These are phyloP conservation scores for Stichodactyla helianthus DNA, from an alignment of 64 coral and sea anemone species.

Conservation along the genomic window DNA sequence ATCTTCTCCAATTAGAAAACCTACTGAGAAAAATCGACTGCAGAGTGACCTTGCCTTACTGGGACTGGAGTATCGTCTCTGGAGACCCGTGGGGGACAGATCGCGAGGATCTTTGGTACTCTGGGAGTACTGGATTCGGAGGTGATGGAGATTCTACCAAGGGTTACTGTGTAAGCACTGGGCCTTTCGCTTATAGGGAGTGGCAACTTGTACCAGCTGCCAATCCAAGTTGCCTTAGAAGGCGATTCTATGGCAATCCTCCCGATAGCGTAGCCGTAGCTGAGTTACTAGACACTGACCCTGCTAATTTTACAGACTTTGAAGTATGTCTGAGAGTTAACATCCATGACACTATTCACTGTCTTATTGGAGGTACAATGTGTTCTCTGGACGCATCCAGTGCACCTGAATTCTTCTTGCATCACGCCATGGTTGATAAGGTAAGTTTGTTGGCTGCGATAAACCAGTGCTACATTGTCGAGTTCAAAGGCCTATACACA, in stretches of 20 bases:
- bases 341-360: conserved; percentile 23
- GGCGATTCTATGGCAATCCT: conserved; percentile 10
- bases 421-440: conserved; percentile 68
- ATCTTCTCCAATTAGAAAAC: conserved; percentile 22
- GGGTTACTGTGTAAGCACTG: not conserved
- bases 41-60: conserved; percentile 27
- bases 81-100: conserved; percentile 24
- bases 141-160: not conserved
- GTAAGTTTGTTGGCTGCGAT: conserved; percentile 1
- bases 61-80: conserved; percentile 36
- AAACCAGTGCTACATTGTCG: not conserved
- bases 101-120: not conserved
- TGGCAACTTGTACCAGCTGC: not conserved
- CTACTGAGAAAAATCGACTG: conserved; percentile 23
- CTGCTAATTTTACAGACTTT: not conserved
- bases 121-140: conserved; percentile 14
- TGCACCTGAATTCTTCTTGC: conserved; percentile 67
- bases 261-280: conserved; percentile 31
- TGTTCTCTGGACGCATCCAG: not conserved
- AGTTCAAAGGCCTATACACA: not conserved
- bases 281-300: not conserved
- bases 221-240: not conserved
- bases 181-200: not conserved
- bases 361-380: conserved; percentile 36
- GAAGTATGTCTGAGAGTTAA: not conserved